Base-by-base conservation (phyloP, 2,888 invertebrate genomes). In the Agrotis exclamationis region DNA sequence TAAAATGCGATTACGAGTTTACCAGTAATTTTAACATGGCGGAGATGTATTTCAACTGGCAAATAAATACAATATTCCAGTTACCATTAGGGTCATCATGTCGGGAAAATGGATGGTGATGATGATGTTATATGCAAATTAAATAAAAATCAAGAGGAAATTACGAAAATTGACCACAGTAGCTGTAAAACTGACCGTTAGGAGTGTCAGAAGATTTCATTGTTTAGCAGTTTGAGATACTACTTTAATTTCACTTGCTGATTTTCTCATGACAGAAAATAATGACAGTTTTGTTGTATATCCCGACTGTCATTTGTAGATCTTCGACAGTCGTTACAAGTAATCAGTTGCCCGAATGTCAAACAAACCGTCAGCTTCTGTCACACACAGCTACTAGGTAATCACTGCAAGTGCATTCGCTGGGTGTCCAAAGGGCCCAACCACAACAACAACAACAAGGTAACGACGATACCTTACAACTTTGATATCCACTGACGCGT, bases 1-100 rank as follows among this genome's bases (percentile, higher is more conserved):
- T 85, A 85, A 85, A 85, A 85, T 85, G 54, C 65, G 85, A 85
- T 85, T 85, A 85, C 74, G 83, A 73, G 67, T 79, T 83, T 81
- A 79, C 56, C 64, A 71, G 74, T 62, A 63, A 69, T 74, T 74
- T 79, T 78, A 83, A 79, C 80, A 74, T 70, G 66, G 67, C 68
- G 73, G 70, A 70, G 74, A 75, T 82, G 74, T 63, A 69, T 85
- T 79, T 74, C 82, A 82, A 78, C 78, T 58, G 84, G 68, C 70
- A 74, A 80, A 85, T 80, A 79, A 79, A 79, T 76, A 78, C 56
- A 73, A 82, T 71, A 58, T 74, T 79, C 57, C 63, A 24, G 81
- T 77, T 66, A 58, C 51, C 48, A 72, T 83, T 83, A 62, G 11
- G 24, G 45, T 58, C 39, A 48, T 63, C 59, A 44, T 53, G 76